A percentile compares a stretch with the other conserved stretches of the same genome.
These are phyloP conservation scores for Lerema accius DNA, from an alignment of 1,140 invertebrate genomes.

Conservation along the genomic window DNA sequence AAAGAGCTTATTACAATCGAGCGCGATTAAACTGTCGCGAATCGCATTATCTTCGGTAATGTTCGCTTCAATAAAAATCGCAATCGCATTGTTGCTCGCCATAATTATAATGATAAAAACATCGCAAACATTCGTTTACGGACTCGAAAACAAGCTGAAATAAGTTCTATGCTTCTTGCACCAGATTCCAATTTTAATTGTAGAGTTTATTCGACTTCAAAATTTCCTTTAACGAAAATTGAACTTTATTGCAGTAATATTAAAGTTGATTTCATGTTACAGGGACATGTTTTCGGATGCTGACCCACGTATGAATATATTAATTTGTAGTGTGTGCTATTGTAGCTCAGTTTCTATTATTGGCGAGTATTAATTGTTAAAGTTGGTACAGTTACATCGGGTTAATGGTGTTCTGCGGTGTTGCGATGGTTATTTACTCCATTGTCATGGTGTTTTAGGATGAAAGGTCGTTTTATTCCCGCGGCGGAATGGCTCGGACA, in stretches of 20 bases:
- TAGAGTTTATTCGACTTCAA: background rate
- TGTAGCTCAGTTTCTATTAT: conserved; percentile 75
- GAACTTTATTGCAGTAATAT: conserved; percentile 4
- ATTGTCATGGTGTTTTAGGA: conserved; percentile 64
- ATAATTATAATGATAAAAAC: conserved; percentile 49
- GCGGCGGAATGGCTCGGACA: background rate
- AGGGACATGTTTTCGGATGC: conserved; percentile 47
- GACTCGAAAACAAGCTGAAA: conserved; percentile 12
- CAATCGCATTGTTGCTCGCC: conserved; percentile 49
- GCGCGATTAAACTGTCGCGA: conserved; percentile 51
- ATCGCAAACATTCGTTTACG: conserved; percentile 36
- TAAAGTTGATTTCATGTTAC: conserved; percentile 41
- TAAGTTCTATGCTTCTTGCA: conserved; percentile 5
- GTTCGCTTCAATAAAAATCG: conserved; percentile 55
- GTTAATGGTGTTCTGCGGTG: conserved; percentile 64
- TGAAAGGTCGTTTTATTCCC: conserved; percentile 47
- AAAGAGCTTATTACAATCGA: conserved; percentile 37
- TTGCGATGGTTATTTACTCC: conserved; percentile 60
- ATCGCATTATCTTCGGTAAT: conserved; percentile 55
- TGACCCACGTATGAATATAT: conserved; percentile 72
- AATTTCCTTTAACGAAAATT: conserved; percentile 16
- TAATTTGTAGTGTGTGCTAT: conserved; percentile 69
- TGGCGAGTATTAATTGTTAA: conserved; percentile 67
- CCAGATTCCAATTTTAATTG: conserved; percentile 11
- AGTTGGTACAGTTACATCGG: conserved; percentile 62